These are phyloP conservation scores for Lepisosteus oculatus DNA, from an alignment of 2,113 vertebrate species.

Conservation along the genomic window DNA sequence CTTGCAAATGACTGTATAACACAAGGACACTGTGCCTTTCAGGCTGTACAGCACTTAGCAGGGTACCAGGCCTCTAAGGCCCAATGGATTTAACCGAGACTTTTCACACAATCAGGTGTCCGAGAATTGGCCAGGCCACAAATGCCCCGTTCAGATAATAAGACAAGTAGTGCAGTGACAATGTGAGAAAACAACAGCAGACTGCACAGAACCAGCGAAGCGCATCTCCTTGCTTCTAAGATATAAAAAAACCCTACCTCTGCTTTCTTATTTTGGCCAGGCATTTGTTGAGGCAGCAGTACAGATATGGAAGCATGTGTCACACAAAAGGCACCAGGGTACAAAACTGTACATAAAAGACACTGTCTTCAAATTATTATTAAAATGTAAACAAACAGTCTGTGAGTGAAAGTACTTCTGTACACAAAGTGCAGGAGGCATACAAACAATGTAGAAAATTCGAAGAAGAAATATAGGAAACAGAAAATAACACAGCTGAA, in stretches of 20 bases:
- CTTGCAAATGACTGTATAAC: slow-evolving; percentile 64
- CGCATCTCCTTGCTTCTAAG: slow-evolving; percentile 59
- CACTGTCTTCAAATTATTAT: background rate
- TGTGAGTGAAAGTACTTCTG: no score
- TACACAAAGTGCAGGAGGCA: no score
- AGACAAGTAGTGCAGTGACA: slow-evolving; percentile 89
- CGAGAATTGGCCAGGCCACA: slow-evolving; percentile 58
- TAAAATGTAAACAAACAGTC: no score
- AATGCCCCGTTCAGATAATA: slow-evolving; percentile 74
- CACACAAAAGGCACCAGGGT: slow-evolving; percentile 33
- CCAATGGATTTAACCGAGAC: slow-evolving; percentile 81
- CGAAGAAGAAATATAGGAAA: no score
- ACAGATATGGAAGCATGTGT: no score
- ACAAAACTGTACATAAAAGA: slow-evolving; percentile 25
- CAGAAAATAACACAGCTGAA: no score
- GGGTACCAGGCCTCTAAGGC: slow-evolving; percentile 74
- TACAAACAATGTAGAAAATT: no score
- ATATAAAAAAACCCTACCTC: slow-evolving; percentile 4
- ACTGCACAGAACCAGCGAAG: slow-evolving; percentile 73
- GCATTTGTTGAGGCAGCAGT: no score
- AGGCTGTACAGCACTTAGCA: slow-evolving; percentile 83
- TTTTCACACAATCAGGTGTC: slow-evolving; percentile 96
- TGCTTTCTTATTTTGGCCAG: background rate
- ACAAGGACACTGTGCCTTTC: slow-evolving; percentile 88
- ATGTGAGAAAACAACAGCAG: slow-evolving; percentile 91